Percentiles rank a stretch among this genome's conserved stretches.
These are phyloP conservation scores for Synaphobranchus kaupii DNA, from an alignment of 2,797 vertebrate genomes.

Conservation along the genomic window DNA sequence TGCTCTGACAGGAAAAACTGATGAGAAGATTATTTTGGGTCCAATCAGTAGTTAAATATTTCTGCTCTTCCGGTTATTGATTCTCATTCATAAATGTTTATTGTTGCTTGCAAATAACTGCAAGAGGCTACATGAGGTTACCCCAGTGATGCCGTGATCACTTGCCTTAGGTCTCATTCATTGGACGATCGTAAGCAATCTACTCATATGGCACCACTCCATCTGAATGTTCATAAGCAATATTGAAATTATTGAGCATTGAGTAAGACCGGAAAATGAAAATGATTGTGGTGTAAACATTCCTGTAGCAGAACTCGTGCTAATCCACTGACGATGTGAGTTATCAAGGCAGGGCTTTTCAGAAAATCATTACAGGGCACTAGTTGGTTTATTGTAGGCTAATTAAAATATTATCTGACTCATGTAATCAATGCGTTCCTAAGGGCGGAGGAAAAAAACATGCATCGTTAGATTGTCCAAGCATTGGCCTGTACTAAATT, in stretches of 20 bases:
- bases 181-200: slow-evolving; percentile 14
- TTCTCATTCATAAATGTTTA: not conserved
- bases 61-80: not conserved
- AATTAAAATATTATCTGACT: slow-evolving; percentile 26
- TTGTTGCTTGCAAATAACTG: not conserved
- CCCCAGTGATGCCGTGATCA: not conserved
- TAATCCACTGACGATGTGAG: slow-evolving; percentile 3
- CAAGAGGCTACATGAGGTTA: not conserved
- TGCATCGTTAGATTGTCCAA: not conserved
- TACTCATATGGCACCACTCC: slow-evolving; percentile 5
- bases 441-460: not conserved
- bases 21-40: not conserved
- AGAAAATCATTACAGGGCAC: slow-evolving; percentile 24
- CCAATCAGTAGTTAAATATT: not conserved
- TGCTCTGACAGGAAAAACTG: not conserved
- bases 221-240: slow-evolving; percentile 5
- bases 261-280: slow-evolving; percentile 19
- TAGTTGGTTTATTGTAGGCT: not conserved
- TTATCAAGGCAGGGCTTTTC: not conserved
- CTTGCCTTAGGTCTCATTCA: slow-evolving; percentile 5
- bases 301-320: not conserved
- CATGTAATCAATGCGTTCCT: slow-evolving; percentile 9
- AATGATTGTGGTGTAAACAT: slow-evolving; percentile 1
- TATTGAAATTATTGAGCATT: not conserved
- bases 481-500: not conserved